Evolutionary conservation across 2,888 invertebrate genomes (phyloP), one percentile per base, ranked within the genome.

Genomic region (Machimus rusticus): DNA sequence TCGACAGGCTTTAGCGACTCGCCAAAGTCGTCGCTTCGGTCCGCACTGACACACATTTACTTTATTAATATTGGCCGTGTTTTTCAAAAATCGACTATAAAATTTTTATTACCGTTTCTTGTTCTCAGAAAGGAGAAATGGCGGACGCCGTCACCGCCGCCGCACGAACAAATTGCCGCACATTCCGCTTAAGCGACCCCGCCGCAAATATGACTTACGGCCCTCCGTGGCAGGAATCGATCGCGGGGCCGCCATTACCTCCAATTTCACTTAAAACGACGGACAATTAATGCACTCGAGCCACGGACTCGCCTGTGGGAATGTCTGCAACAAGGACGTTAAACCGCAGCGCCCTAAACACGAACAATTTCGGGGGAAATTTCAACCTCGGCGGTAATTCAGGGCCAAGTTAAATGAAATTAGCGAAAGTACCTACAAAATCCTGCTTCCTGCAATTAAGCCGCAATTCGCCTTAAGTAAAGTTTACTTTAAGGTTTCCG

Each of bases 31-130:
- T 51, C 51, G 6, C 51, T 84, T n/a, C 39, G 39, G 84, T 23
- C 14, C n/a, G 74, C 39, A 74, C 85, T 85, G 85, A 74, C 74
- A 74, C 74, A 85, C 74, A 85, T 85, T 85, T 74, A 16, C 82
- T 66, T 74, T 74, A 43, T 74, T 74, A 85, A 85, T 85, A 85
- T 74, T 85, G 74, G n/a, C 34, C 74, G 37, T 46, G 85, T 39
- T 74, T 85, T 85, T 85, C 37, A 74, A 46, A 74, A 34, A 85
- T 74, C 74, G 74, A 43, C 74, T 43, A 74, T 85, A 85, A 85
- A 85, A 74, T 16, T 43, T 85, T 85, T 74, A 85, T 74, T 74
- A 51, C 57, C 28, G 14, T 82, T 66, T 57, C 66, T 55, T 82
- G 51, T 55, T 82, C 57, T 82, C 23, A 12, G 82, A 82, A 82